Evolutionary conservation across 2,888 invertebrate species (phyloP).

Genomic region (Cryptus viduatorius): DNA sequence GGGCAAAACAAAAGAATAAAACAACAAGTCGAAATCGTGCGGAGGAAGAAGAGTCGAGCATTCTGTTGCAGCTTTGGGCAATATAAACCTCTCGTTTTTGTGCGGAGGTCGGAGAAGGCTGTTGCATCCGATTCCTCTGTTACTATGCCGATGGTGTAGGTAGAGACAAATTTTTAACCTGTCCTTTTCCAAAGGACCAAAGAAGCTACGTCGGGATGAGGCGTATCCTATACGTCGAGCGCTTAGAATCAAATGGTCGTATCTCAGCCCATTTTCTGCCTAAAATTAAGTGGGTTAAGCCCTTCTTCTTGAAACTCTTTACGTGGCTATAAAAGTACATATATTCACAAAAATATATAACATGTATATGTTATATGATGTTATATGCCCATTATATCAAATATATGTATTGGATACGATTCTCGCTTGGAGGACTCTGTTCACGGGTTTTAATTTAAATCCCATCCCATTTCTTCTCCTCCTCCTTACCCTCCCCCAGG

Average conservation of each 20-base stretch:
- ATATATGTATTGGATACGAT: background rate
- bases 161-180: conserved; percentile 33
- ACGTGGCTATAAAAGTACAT: too few relatives aligned
- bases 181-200: conserved; percentile 18
- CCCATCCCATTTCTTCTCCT: conserved; percentile 5
- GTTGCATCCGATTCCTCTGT: background rate
- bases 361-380: background rate
- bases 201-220: conserved; percentile 10
- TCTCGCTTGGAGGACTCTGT: conserved; percentile 8
- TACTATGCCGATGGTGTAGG: conserved; percentile 52
- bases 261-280: too few relatives aligned
- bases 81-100: background rate
- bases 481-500: background rate
- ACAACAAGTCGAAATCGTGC: too few relatives aligned
- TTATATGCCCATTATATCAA: too few relatives aligned
- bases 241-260: too few relatives aligned
- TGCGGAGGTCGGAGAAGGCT: too few relatives aligned
- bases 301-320: too few relatives aligned
- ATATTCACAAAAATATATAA: too few relatives aligned
- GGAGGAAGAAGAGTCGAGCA: background rate
- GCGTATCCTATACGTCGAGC: background rate
- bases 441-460: conserved; percentile 40
- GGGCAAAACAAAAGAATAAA: too few relatives aligned
- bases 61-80: background rate
- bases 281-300: too few relatives aligned